A percentile compares a stretch with the other conserved stretches of the same genome.
Conservation (phyloP, 2,888 invertebrate genomes). For the Nomada hirtipes region DNA sequence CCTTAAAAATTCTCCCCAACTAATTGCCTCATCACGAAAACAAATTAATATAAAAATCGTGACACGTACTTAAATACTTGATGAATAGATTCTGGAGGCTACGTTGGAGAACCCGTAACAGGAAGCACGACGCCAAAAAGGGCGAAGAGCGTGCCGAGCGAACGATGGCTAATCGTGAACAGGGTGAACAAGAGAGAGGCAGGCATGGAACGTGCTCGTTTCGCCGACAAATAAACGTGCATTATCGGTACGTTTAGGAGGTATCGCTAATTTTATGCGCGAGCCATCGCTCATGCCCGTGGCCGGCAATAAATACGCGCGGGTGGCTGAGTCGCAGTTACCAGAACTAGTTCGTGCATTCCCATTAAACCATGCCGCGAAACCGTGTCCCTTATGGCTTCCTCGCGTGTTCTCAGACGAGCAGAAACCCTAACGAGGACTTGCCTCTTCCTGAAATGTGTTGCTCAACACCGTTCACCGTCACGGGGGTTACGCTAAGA, state of each 20-base stretch:
- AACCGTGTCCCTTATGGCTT: slow-evolving; percentile 75
- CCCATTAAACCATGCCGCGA: slow-evolving; percentile 79
- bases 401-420: slow-evolving; percentile 27
- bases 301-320: slow-evolving; percentile 74
- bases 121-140: not conserved
- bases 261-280: slow-evolving; percentile 80
- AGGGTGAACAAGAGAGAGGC: slow-evolving; percentile 60
- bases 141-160: not conserved
- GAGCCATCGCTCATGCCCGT: slow-evolving; percentile 77
- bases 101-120: too few species aligned
- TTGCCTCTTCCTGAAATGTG: slow-evolving; percentile 18
- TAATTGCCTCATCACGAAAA: too few species aligned
- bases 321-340: slow-evolving; percentile 66
- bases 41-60: not conserved
- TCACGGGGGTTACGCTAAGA: slow-evolving; percentile 32
- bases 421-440: slow-evolving; percentile 30
- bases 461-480: slow-evolving; percentile 28
- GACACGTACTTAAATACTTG: not conserved
- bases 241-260: slow-evolving; percentile 76
- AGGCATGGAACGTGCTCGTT: slow-evolving; percentile 65
- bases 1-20: too few species aligned
- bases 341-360: slow-evolving; percentile 78
- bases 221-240: slow-evolving; percentile 52
- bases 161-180: slow-evolving; percentile 36
- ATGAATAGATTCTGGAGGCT: not conserved